Percentiles rank a stretch among this genome's conserved stretches.
These are phyloP conservation scores for Aphyosemion australe DNA, from an alignment of 2,113 vertebrate genomes.

Conservation along the genomic window DNA sequence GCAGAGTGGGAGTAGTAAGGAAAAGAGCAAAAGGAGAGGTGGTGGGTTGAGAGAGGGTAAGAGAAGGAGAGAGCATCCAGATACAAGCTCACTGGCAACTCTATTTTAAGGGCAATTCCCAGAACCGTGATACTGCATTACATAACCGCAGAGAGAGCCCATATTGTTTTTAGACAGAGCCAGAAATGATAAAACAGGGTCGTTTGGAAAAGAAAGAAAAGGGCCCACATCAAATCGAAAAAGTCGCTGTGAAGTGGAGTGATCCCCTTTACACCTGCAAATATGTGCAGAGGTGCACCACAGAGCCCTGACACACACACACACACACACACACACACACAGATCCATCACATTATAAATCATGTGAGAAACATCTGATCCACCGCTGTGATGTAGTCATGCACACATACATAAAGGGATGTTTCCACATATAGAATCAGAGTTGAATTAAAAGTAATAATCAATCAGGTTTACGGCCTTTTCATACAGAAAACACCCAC, in stretches of 20 bases:
- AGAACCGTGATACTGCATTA: conserved; percentile 77
- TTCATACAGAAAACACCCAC: background rate
- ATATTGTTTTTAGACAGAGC: conserved; percentile 73
- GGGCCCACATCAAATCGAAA: conserved; percentile 48
- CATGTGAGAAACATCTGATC: conserved; percentile 24
- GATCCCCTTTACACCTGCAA: conserved; percentile 40
- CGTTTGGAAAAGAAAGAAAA: conserved; percentile 16
- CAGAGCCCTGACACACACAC: conserved; percentile 17
- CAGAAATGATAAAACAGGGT: conserved; percentile 59
- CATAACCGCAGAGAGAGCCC: conserved; percentile 71
- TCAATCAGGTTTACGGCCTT: background rate
- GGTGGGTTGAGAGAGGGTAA: conserved; percentile 58
- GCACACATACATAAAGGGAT: background rate
- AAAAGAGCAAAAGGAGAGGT: conserved; percentile 65
- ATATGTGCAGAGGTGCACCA: conserved; percentile 1
- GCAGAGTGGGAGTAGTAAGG: conserved; percentile 67
- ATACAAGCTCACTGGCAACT: conserved; percentile 75
- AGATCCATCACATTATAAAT: conserved; percentile 33
- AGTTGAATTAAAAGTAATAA: background rate
- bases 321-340: conserved; percentile 17
- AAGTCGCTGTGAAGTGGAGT: conserved; percentile 22
- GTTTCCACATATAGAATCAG: conserved; percentile 5
- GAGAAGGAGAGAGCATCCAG: conserved; percentile 57
- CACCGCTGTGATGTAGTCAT: conserved; percentile 3
- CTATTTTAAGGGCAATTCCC: conserved; percentile 82